phyloP scores from a whole-genome alignment of 30 jellyfish, hydroid and myxozoan species.

The Aurelia coerulea region DNA sequence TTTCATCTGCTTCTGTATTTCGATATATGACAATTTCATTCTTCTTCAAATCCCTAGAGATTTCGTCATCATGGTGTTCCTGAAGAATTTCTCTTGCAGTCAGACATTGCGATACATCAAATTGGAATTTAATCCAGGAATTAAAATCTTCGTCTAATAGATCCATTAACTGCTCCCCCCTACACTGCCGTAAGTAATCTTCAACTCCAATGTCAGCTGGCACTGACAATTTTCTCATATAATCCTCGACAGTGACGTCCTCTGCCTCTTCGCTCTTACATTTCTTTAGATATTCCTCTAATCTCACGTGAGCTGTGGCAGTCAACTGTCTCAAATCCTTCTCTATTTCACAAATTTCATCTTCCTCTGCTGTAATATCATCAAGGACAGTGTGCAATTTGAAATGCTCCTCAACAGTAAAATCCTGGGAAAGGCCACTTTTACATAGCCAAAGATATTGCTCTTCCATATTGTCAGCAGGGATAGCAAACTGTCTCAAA shows the following conservation, averaged over 20 bases:
- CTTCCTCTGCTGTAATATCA: too few relatives aligned
- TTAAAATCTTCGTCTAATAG: background rate
- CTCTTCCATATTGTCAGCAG: slow-evolving; percentile 5
- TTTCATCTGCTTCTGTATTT: too few relatives aligned
- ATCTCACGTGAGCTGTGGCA: background rate
- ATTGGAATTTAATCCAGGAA: background rate
- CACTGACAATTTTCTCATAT: background rate
- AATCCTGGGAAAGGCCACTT: too few relatives aligned
- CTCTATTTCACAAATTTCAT: background rate
- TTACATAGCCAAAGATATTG: background rate
- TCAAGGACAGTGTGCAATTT: too few relatives aligned
- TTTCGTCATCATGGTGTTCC: too few relatives aligned
- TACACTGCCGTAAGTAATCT: slow-evolving; percentile 5
- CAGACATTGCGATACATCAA: background rate
- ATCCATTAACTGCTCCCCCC: background rate
- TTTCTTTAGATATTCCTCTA: background rate
- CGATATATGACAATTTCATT: too few relatives aligned
- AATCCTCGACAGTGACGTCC: slow-evolving; percentile 37
- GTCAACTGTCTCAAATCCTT: slow-evolving; percentile 7
- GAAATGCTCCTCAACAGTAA: too few relatives aligned
- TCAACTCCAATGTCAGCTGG: slow-evolving; percentile 4
- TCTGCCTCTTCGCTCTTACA: background rate
- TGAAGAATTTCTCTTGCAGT: too few relatives aligned
- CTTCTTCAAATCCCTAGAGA: too few relatives aligned
- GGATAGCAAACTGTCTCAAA: background rate